These are phyloP conservation scores for Mystacides longicornis DNA, from an alignment of 2,888 invertebrate species.

Conservation along the genomic window DNA sequence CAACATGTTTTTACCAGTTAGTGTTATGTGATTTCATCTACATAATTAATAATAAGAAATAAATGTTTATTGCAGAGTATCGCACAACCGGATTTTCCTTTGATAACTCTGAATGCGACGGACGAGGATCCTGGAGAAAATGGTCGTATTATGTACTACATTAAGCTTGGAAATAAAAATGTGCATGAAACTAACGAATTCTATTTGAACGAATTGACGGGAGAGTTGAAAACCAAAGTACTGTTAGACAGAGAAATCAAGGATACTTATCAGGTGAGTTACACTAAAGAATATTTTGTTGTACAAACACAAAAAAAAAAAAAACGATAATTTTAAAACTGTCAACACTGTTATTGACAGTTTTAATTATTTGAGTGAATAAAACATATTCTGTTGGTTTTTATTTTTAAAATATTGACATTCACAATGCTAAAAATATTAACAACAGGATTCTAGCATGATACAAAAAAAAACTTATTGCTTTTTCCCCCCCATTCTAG, in stretches of 20 bases:
- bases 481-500: conserved; percentile 36
- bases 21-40: background rate
- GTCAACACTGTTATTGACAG: no score
- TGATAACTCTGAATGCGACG: conserved; percentile 73
- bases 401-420: no score
- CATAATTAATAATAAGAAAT: background rate
- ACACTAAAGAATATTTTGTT: background rate
- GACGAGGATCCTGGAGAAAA: conserved; percentile 80
- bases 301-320: background rate
- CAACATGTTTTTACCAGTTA: no score
- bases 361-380: no score
- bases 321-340: no score
- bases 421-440: background rate
- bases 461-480: background rate
- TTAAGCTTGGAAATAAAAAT: conserved; percentile 69
- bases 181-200: conserved; percentile 78
- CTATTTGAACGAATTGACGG: conserved; percentile 66
- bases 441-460: background rate
- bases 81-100: conserved; percentile 64
- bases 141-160: conserved; percentile 75
- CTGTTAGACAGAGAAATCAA: conserved; percentile 68
- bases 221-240: conserved; percentile 72
- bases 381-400: no score
- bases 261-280: conserved; percentile 41
- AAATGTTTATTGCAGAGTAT: conserved; percentile 48